Evolutionary conservation across 2,888 invertebrate genomes (phyloP), one percentile per base, ranked within the genome.

Genomic region (Eledone cirrhosa): DNA sequence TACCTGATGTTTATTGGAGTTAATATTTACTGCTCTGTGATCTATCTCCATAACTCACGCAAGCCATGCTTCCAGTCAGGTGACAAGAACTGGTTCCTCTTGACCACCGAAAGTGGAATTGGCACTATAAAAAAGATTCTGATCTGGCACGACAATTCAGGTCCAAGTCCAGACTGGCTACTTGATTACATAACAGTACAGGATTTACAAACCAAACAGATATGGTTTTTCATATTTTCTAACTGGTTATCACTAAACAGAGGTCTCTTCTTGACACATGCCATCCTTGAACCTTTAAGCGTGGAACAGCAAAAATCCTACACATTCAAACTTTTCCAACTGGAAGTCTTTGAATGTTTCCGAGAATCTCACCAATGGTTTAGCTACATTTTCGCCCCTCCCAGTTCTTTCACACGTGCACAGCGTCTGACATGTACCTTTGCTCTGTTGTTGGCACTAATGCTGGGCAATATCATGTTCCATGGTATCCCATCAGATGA

Each of bases 381-480:
- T 24, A 89, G 90, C 79, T 86, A 90, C 48, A 84, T 90, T 48
- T 84, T 85, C 2, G 87, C 89, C 1, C 53, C 69, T 0, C 48
- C 19, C 75, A 88, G 86, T 67, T 78, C 81, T 2, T 90, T 90
- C 80, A 89, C 88, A 0, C 81, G 90, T 13, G 86, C 84, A 29
- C 89, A 90, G 81, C 82, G 90, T 2, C 80, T 90, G 19, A 85
- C 87, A 0, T 89, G 89, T 79, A 88, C 87, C 1, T 82, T 89
- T 75, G 85, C 85, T 29, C 80, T 90, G 13, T 81, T 90, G 13
- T 78, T 88, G 24, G 81, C 85, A 11, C 85, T 86, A 33, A 88
- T 90, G 88, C 78, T 90, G 48, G 81, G 87, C 1, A 88, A 87
- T 78, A 86, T 90, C 27, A 88, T 89, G 88, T 89, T 88, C 79